These are phyloP conservation scores for Pterocles gutturalis DNA, from an alignment of 2,113 vertebrate genomes.

Conservation along the genomic window DNA sequence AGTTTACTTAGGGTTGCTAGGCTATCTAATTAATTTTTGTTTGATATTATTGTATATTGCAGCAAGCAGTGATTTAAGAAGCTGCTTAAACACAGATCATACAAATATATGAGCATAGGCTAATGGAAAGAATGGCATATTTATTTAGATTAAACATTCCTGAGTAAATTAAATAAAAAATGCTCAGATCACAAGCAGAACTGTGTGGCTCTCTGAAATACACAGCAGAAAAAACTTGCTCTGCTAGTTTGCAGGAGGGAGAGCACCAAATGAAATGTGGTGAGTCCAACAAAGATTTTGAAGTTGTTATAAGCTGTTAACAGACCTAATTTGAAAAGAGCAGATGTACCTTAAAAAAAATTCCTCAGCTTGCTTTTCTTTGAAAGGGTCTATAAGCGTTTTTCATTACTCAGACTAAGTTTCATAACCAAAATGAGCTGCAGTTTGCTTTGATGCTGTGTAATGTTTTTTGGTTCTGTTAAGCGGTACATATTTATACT, in stretches of 20 bases:
- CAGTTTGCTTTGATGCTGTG: constrained; percentile 31
- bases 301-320: neutral
- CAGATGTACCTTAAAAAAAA: constrained; percentile 14
- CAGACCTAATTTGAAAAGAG: neutral
- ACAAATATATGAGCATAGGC: constrained; percentile 4
- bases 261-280: neutral
- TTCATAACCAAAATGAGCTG: neutral
- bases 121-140: constrained; percentile 47
- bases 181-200: neutral
- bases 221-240: neutral
- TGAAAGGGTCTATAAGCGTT: neutral
- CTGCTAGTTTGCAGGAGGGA: neutral
- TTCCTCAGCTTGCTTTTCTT: neutral
- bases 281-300: neutral
- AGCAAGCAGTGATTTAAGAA: constrained; percentile 16
- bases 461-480: neutral
- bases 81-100: constrained; percentile 21
- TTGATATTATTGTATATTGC: constrained; percentile 7
- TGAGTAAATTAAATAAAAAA: neutral
- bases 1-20: constrained; percentile 10
- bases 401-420: constrained; percentile 23
- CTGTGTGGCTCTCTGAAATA: neutral
- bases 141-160: constrained; percentile 64
- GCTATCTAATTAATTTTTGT: constrained; percentile 16
- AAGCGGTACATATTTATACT: constrained; percentile 31